Percentiles rank a stretch among this genome's conserved stretches.
Evolutionary conservation across 2,888 invertebrate genomes (phyloP).

Genomic region (Deladenus siricidicola): DNA sequence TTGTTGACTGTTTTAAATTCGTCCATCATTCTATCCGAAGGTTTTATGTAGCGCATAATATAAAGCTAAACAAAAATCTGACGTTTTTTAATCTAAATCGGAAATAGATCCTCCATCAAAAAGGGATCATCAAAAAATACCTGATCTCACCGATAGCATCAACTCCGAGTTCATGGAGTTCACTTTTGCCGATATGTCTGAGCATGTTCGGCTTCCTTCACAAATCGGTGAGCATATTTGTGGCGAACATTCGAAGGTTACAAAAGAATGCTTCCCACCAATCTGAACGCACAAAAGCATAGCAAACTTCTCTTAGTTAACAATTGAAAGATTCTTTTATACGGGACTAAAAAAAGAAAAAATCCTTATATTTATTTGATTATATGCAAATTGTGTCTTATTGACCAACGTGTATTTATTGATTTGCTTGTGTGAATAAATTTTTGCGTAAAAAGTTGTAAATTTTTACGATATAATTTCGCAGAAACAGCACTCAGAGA

Average conservation of each 20-base stretch:
- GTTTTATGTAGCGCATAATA: conserved; percentile 21
- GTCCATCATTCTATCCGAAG: conserved; percentile 10
- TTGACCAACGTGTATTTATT: too few relatives aligned
- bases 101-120: neutral
- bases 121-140: too few relatives aligned
- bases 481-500: too few relatives aligned
- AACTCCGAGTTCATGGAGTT: conserved; percentile 22
- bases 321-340: too few relatives aligned
- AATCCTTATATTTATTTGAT: too few relatives aligned
- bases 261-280: conserved; percentile 23
- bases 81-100: neutral
- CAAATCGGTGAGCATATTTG: conserved; percentile 20
- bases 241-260: conserved; percentile 8
- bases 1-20: conserved; percentile 9
- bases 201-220: conserved; percentile 19
- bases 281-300: too few relatives aligned
- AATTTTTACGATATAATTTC: too few relatives aligned
- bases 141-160: conserved; percentile 21
- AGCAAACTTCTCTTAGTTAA: too few relatives aligned
- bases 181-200: conserved; percentile 20
- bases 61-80: conserved; percentile 10
- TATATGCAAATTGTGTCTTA: too few relatives aligned
- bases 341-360: too few relatives aligned
- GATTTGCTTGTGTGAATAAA: too few relatives aligned
- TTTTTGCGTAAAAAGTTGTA: too few relatives aligned